These are phyloP conservation scores for Enteromius afrohamiltoni DNA, from an alignment of 2,797 vertebrate species.

Conservation along the genomic window DNA sequence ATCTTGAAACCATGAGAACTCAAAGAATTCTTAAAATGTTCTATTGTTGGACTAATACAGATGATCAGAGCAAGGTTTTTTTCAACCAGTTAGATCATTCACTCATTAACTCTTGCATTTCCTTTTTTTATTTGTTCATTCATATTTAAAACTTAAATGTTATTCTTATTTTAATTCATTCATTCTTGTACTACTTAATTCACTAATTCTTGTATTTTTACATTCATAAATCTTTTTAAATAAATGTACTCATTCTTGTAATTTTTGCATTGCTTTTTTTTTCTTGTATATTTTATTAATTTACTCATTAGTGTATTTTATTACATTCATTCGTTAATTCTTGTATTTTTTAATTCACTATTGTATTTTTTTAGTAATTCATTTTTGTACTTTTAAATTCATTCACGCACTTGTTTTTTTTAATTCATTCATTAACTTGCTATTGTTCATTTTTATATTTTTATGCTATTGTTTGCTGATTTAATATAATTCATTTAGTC, in stretches of 20 bases:
- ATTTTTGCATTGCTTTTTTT: background rate
- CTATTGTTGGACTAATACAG: too few relatives aligned
- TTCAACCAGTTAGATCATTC: background rate
- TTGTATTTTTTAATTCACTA: background rate
- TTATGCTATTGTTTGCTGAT: background rate
- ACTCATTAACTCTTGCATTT: background rate
- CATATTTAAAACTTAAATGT: too few relatives aligned
- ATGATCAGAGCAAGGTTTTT: background rate
- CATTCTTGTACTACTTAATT: background rate
- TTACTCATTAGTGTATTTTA: background rate
- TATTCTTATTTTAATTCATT: background rate
- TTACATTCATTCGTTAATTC: background rate
- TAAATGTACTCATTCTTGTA: background rate
- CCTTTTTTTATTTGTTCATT: background rate
- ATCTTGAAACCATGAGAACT: too few relatives aligned
- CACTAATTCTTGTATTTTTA: background rate
- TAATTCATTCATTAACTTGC: background rate
- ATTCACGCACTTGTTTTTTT: background rate
- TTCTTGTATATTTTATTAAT: too few relatives aligned
- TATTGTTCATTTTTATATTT: background rate
- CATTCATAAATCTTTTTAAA: too few relatives aligned
- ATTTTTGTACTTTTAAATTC: background rate
- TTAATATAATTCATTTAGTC: background rate
- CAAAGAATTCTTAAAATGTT: background rate
- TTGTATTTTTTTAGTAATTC: background rate